phyloP scores from a whole-genome alignment of 1,140 invertebrate species.

The Hyles euphorbiae region DNA sequence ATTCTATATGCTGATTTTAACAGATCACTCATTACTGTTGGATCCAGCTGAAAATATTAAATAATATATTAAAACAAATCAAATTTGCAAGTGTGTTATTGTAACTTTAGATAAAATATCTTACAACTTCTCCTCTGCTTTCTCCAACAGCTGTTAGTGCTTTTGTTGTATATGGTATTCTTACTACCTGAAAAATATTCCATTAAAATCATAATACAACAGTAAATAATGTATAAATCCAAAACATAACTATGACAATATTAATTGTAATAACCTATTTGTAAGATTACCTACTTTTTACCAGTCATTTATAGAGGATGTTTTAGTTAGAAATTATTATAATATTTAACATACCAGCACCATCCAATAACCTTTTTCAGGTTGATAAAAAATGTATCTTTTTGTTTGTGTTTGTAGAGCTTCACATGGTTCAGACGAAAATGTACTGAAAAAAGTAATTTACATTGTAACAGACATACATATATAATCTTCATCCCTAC shows the following conservation, averaged over 20 bases:
- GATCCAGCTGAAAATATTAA: constrained; percentile 42
- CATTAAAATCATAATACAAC: neutral
- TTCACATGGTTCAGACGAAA: constrained; percentile 88
- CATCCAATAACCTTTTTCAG: constrained; percentile 93
- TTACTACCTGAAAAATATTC: constrained; percentile 48
- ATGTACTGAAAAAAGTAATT: constrained; percentile 81
- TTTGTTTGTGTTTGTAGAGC: constrained; percentile 92
- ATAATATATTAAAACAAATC: constrained; percentile 9
- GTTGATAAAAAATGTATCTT: constrained; percentile 89
- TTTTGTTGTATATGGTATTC: constrained; percentile 63
- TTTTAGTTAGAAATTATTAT: constrained; percentile 1
- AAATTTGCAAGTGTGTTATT: constrained; percentile 3
- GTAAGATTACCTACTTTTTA: too few species aligned
- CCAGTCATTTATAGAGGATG: too few species aligned
- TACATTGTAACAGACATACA: constrained; percentile 4
- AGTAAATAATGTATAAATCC: too few species aligned
- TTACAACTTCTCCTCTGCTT: constrained; percentile 45
- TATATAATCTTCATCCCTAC: too few species aligned
- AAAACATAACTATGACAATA: too few species aligned
- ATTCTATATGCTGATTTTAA: constrained; percentile 58
- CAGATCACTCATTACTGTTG: constrained; percentile 56
- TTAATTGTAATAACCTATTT: too few species aligned
- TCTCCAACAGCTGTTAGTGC: constrained; percentile 44
- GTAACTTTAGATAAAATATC: constrained; percentile 9
- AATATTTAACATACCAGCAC: constrained; percentile 83